A percentile compares a stretch with the other conserved stretches of the same genome.
phyloP scores from a whole-genome alignment of 1,140 invertebrate genomes.

The Meloidogyne chitwoodi region DNA sequence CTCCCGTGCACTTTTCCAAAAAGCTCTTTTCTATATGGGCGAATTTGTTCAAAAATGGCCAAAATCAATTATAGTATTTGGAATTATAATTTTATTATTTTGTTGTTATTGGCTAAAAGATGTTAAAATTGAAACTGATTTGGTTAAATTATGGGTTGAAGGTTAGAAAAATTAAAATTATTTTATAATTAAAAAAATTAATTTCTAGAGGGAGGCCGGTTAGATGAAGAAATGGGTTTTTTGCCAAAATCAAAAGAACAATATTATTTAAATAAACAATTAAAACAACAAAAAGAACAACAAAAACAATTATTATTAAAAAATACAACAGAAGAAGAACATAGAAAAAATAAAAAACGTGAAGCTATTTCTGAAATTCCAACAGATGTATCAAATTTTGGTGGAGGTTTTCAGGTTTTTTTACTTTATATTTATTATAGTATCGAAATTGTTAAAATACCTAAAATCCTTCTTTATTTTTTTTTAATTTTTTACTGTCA shows the following conservation, averaged over 20 bases:
- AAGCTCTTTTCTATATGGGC: constrained; percentile 45
- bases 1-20: constrained; percentile 52
- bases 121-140: constrained; percentile 57
- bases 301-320: too few relatives aligned
- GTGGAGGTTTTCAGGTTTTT: constrained; percentile 49
- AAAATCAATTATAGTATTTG: constrained; percentile 41
- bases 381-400: constrained; percentile 50
- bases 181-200: neutral
- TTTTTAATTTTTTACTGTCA: too few relatives aligned
- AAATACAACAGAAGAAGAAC: constrained; percentile 8
- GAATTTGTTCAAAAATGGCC: constrained; percentile 47
- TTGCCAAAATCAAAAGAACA: constrained; percentile 28
- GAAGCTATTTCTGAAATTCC: constrained; percentile 45
- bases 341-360: neutral
- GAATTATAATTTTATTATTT: constrained; percentile 41
- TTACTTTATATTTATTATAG: constrained; percentile 13
- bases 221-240: constrained; percentile 56
- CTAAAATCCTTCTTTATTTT: too few relatives aligned
- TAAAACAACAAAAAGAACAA: neutral
- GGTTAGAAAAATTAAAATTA: constrained; percentile 30
- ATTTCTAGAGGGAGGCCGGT: constrained; percentile 55
- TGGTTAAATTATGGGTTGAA: constrained; percentile 59
- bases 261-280: constrained; percentile 19
- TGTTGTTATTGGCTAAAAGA: constrained; percentile 49
- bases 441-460: too few relatives aligned